Conservation (phyloP, 2,113 vertebrate species). For the Micronycteris hirsuta region DNA sequence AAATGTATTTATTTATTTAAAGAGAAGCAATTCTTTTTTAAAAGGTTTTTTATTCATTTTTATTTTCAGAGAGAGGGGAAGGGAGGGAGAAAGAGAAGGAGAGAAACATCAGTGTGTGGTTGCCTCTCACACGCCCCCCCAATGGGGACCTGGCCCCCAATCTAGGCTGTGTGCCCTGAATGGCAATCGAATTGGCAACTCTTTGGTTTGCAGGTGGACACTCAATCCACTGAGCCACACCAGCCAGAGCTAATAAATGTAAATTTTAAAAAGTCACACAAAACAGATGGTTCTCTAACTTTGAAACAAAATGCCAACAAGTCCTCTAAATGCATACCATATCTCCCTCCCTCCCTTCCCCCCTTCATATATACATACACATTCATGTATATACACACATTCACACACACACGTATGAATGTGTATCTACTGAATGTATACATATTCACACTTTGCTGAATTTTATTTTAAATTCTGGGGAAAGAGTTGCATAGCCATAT, state of each 20-base stretch:
- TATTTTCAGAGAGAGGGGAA: too few relatives aligned
- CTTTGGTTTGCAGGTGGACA: too few relatives aligned
- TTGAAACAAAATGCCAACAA: conserved; percentile 23
- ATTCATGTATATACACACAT: not conserved
- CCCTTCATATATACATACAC: not conserved
- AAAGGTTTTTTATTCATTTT: too few relatives aligned
- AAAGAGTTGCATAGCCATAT: not conserved
- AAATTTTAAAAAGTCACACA: not conserved
- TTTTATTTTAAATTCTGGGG: not conserved
- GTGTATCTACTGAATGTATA: not conserved
- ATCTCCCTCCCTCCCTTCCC: not conserved
- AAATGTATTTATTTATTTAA: not conserved
- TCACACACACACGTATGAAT: too few relatives aligned
- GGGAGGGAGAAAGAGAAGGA: too few relatives aligned
- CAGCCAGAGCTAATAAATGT: not conserved
- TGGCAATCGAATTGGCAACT: too few relatives aligned
- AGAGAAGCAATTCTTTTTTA: too few relatives aligned
- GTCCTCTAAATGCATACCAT: not conserved
- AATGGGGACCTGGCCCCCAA: too few relatives aligned
- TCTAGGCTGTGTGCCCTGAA: too few relatives aligned
- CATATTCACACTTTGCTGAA: not conserved
- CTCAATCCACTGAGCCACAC: too few relatives aligned
- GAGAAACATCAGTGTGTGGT: too few relatives aligned
- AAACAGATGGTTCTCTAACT: not conserved
- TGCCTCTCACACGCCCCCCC: too few relatives aligned